Conservation (phyloP, 2,888 invertebrate genomes). For the Drosophila neutralis region DNA sequence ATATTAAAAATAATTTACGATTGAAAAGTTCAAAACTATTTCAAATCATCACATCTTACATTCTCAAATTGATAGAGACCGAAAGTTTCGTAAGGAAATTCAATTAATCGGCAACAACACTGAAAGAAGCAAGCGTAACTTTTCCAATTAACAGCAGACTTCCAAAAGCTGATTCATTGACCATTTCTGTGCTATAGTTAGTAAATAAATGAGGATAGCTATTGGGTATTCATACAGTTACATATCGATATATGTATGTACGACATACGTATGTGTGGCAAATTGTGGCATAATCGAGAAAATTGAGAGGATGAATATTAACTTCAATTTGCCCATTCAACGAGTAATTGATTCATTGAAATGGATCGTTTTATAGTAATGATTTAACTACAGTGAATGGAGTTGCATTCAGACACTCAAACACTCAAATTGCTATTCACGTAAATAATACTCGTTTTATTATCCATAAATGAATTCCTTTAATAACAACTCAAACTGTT, state of each 20-base stretch:
- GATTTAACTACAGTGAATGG: constrained; percentile 8
- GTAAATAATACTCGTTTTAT: background rate
- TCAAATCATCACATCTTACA: background rate
- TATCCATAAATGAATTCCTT: constrained; percentile 1
- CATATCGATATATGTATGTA: background rate
- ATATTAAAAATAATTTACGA: background rate
- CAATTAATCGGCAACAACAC: constrained; percentile 1
- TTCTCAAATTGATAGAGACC: background rate
- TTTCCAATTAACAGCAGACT: constrained; percentile 43
- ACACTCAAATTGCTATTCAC: background rate
- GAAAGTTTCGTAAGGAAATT: background rate
- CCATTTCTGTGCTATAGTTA: background rate
- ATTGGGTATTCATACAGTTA: background rate
- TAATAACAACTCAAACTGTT: background rate
- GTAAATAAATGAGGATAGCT: constrained; percentile 1
- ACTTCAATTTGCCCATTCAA: constrained; percentile 10
- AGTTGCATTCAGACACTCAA: constrained; percentile 5
- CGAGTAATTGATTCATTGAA: constrained; percentile 15
- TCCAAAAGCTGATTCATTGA: constrained; percentile 24
- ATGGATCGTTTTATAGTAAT: constrained; percentile 3
- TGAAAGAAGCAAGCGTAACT: background rate
- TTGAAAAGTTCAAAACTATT: background rate
- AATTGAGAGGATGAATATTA: constrained; percentile 7
- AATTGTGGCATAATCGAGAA: background rate
- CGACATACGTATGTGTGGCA: background rate